These are phyloP conservation scores for Dendrolimus pini DNA, from an alignment of 2,888 invertebrate genomes.

Conservation along the genomic window DNA sequence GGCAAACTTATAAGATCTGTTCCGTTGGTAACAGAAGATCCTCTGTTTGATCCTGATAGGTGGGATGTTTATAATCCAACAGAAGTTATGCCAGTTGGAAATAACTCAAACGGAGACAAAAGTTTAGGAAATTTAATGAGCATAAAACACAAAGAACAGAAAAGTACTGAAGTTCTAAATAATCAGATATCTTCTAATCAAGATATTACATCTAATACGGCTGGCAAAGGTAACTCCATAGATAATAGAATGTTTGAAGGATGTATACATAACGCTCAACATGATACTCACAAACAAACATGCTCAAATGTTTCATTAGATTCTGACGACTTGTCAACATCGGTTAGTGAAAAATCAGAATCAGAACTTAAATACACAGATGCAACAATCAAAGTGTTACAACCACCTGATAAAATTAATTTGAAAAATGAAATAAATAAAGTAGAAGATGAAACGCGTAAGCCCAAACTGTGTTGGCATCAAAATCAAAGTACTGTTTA, in stretches of 20 bases:
- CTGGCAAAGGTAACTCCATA: background rate
- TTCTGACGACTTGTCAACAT: constrained; percentile 32
- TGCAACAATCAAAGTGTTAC: too few relatives aligned
- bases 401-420: background rate
- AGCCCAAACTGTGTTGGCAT: constrained; percentile 52
- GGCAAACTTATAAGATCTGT: constrained; percentile 29
- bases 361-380: too few relatives aligned
- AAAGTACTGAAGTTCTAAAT: background rate
- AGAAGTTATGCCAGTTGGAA: constrained; percentile 8
- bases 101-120: background rate
- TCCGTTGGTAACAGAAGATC: constrained; percentile 25
- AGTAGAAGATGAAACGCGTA: constrained; percentile 13
- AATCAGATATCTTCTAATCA: background rate
- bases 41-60: constrained; percentile 21
- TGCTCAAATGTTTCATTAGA: constrained; percentile 17
- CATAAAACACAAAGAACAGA: too few relatives aligned
- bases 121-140: background rate
- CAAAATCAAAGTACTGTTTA: constrained; percentile 39
- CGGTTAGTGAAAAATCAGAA: background rate
- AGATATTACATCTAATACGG: background rate
- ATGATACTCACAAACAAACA: background rate
- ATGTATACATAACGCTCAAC: background rate
- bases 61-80: constrained; percentile 37
- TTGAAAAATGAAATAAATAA: background rate
- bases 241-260: background rate